A percentile compares a stretch with the other conserved stretches of the same genome.
Evolutionary conservation across 2,797 vertebrate genomes (phyloP).

Genomic region (Hemibagrus guttatus): DNA sequence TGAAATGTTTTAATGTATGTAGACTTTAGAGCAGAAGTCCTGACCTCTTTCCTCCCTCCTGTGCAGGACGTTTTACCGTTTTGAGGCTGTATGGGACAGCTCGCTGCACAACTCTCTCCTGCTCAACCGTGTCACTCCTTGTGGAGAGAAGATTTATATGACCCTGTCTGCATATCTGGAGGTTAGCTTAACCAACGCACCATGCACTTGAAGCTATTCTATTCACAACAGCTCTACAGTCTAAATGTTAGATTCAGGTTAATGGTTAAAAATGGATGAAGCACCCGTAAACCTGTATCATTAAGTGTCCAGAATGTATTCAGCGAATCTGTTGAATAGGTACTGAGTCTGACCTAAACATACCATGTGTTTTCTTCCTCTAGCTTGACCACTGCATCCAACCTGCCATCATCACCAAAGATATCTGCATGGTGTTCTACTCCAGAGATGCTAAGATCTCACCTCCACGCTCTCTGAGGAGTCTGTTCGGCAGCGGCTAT

Average conservation of each 20-base stretch:
- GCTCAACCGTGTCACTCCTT: slow-evolving; percentile 93
- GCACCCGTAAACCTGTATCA: not conserved
- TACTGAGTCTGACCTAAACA: not conserved
- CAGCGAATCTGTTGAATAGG: not conserved
- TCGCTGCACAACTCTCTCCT: slow-evolving; percentile 98
- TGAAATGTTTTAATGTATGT: not conserved
- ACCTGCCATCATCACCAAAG: slow-evolving; percentile 97
- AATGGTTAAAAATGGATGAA: slow-evolving; percentile 11
- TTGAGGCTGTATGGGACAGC: slow-evolving; percentile 98
- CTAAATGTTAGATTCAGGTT: not conserved
- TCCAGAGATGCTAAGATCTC: slow-evolving; percentile 96
- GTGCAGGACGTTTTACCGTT: slow-evolving; percentile 92
- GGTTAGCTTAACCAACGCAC: slow-evolving; percentile 72
- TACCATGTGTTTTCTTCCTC: slow-evolving; percentile 17
- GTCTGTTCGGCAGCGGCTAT: slow-evolving; percentile 93
- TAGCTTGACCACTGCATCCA: slow-evolving; percentile 99
- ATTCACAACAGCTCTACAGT: not conserved
- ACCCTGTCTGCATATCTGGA: slow-evolving; percentile 97
- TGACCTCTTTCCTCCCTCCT: slow-evolving; percentile 16
- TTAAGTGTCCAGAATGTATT: not conserved
- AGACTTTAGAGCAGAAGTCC: not conserved
- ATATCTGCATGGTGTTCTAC: slow-evolving; percentile 98
- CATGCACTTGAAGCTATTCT: not conserved
- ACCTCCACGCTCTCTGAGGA: slow-evolving; percentile 92
- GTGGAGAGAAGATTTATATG: slow-evolving; percentile 98